Percentiles rank a stretch among this genome's conserved stretches.
Conservation (phyloP, 2,113 vertebrate genomes). For the Syngnathoides biaculeatus region DNA sequence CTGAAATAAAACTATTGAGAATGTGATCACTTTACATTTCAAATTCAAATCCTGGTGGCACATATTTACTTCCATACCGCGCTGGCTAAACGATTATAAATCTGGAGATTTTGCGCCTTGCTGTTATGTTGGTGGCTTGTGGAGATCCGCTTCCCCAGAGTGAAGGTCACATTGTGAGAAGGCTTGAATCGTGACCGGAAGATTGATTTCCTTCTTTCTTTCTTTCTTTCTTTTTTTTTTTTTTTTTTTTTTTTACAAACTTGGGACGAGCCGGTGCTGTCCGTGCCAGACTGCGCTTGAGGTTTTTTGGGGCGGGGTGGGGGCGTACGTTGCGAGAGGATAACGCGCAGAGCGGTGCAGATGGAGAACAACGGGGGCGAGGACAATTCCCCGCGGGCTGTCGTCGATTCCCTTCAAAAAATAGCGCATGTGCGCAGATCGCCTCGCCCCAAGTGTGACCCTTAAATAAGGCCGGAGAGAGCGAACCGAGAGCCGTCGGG, state of each 20-base stretch:
- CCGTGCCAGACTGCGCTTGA: background rate
- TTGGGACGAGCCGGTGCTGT: background rate
- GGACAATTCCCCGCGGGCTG: conserved; percentile 67
- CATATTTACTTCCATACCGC: no score
- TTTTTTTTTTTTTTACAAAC: background rate
- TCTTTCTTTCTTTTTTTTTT: no score
- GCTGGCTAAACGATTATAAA: conserved; percentile 17
- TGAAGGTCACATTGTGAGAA: background rate
- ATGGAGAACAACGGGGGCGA: conserved; percentile 65
- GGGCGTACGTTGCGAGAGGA: background rate
- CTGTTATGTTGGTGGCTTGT: no score
- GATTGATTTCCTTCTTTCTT: no score
- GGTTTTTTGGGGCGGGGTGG: background rate
- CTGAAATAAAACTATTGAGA: no score
- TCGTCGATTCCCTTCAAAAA: conserved; percentile 43
- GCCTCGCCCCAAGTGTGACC: conserved; percentile 9
- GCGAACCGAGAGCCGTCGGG: background rate
- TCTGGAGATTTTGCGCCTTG: background rate
- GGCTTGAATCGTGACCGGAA: no score
- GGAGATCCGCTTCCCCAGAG: background rate
- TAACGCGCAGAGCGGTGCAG: conserved; percentile 48
- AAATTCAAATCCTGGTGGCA: no score
- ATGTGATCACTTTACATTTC: no score
- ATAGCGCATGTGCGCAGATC: conserved; percentile 27
- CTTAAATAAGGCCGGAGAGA: conserved; percentile 11